phyloP scores from a whole-genome alignment of 2,797 vertebrate genomes.

The Schizothorax lantsangensis region DNA sequence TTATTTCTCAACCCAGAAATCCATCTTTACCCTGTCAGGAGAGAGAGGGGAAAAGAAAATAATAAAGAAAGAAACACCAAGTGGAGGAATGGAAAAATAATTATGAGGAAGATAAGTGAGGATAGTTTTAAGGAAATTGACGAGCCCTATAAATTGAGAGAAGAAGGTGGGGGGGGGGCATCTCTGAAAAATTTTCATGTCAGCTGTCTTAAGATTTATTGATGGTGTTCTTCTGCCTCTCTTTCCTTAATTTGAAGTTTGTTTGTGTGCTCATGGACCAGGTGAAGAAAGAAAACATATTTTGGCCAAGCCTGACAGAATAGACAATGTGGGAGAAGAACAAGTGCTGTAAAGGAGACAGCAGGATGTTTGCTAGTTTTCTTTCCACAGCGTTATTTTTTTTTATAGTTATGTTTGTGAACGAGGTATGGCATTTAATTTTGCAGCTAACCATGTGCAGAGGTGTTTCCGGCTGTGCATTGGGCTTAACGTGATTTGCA shows the following conservation, averaged over 20 bases:
- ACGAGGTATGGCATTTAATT: neutral
- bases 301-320: slow-evolving; percentile 73
- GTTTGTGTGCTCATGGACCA: slow-evolving; percentile 63
- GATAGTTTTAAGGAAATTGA: slow-evolving; percentile 55
- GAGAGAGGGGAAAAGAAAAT: slow-evolving; percentile 33
- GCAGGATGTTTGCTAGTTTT: slow-evolving; percentile 6
- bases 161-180: neutral
- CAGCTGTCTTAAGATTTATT: slow-evolving; percentile 71
- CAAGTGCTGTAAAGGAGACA: slow-evolving; percentile 61
- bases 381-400: neutral
- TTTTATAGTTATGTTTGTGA: neutral
- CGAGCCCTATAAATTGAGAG: slow-evolving; percentile 46
- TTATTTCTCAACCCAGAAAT: slow-evolving; percentile 47
- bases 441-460: slow-evolving; percentile 13
- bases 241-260: slow-evolving; percentile 75
- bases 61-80: slow-evolving; percentile 49
- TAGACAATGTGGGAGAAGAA: slow-evolving; percentile 66
- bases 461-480: neutral
- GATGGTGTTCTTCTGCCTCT: slow-evolving; percentile 65
- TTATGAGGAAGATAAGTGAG: slow-evolving; percentile 27
- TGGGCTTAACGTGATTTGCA: neutral
- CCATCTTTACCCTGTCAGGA: slow-evolving; percentile 50
- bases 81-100: slow-evolving; percentile 43
- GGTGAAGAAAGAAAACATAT: slow-evolving; percentile 71
- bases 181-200: slow-evolving; percentile 50